A percentile compares a stretch with the other conserved stretches of the same genome.
phyloP scores from a whole-genome alignment of 1,140 invertebrate species.

The Microplitis mediator region DNA sequence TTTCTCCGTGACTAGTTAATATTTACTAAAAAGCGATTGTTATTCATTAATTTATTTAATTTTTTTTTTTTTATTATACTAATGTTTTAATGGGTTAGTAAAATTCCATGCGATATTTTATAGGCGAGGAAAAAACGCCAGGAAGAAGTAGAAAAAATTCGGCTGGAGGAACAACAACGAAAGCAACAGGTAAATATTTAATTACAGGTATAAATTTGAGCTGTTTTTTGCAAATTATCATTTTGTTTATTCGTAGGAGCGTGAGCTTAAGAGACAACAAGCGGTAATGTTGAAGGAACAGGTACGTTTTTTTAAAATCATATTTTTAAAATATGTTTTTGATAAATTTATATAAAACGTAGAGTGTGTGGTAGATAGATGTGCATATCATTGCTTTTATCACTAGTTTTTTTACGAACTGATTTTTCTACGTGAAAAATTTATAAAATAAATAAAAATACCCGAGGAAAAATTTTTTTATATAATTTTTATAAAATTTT shows the following conservation, averaged over 20 bases:
- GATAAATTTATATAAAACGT: slow-evolving; percentile 3
- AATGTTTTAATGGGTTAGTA: slow-evolving; percentile 41
- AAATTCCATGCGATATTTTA: slow-evolving; percentile 35
- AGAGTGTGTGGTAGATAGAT: slow-evolving; percentile 27
- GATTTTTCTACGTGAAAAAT: too few species aligned
- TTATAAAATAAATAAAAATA: neutral
- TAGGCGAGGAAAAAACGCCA: slow-evolving; percentile 85
- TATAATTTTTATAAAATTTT: too few species aligned
- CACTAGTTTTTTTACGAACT: neutral
- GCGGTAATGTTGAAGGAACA: slow-evolving; percentile 86
- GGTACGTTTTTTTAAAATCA: slow-evolving; percentile 63
- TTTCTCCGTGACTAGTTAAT: neutral
- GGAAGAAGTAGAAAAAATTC: slow-evolving; percentile 83
- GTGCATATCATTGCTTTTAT: slow-evolving; percentile 25
- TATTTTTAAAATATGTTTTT: neutral
- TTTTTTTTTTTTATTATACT: slow-evolving; percentile 35
- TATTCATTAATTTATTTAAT: neutral
- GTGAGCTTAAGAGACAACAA: slow-evolving; percentile 86
- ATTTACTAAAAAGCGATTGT: neutral
- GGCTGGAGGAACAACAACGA: slow-evolving; percentile 81
- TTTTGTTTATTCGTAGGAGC: slow-evolving; percentile 72
- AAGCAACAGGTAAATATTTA: slow-evolving; percentile 76
- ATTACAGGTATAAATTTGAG: neutral
- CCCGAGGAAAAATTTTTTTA: too few species aligned
- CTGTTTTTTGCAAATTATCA: slow-evolving; percentile 22